Conservation (phyloP, 1,140 invertebrate species). For the Xylocopa sonorina region DNA sequence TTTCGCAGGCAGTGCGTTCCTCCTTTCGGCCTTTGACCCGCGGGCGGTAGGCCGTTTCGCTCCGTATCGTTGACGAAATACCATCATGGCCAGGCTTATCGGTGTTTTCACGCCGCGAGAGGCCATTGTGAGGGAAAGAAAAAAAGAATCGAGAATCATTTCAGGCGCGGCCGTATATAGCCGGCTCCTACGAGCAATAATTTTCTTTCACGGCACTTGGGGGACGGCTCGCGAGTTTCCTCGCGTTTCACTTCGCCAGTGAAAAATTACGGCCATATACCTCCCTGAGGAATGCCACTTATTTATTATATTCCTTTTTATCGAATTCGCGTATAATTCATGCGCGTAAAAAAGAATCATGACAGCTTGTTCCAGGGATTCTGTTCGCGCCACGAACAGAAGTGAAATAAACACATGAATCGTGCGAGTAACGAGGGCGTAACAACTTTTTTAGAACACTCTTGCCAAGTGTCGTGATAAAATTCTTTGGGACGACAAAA, state of each 20-base stretch:
- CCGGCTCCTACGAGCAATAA: background rate
- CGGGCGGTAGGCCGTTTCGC: background rate
- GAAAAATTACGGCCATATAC: background rate
- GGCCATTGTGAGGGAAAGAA: slow-evolving; percentile 16
- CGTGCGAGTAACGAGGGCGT: no score
- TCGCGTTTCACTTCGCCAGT: background rate
- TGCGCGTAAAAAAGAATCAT: no score
- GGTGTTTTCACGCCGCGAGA: slow-evolving; percentile 24
- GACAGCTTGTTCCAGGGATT: no score
- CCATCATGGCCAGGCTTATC: slow-evolving; percentile 18
- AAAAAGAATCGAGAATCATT: slow-evolving; percentile 30
- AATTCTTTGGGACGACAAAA: no score
- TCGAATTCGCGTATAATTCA: no score
- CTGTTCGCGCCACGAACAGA: no score
- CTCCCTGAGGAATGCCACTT: background rate
- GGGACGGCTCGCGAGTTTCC: background rate
- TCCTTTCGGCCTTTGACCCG: slow-evolving; percentile 28
- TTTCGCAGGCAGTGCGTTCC: background rate
- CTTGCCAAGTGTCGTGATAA: no score
- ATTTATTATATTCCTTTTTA: no score
- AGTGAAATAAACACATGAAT: no score
- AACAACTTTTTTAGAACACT: no score
- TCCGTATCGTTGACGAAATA: slow-evolving; percentile 40
- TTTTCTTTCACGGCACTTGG: background rate
- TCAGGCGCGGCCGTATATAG: background rate